Evolutionary conservation across 2,113 vertebrate species (phyloP).

Genomic region (Sorex fumeus): DNA sequence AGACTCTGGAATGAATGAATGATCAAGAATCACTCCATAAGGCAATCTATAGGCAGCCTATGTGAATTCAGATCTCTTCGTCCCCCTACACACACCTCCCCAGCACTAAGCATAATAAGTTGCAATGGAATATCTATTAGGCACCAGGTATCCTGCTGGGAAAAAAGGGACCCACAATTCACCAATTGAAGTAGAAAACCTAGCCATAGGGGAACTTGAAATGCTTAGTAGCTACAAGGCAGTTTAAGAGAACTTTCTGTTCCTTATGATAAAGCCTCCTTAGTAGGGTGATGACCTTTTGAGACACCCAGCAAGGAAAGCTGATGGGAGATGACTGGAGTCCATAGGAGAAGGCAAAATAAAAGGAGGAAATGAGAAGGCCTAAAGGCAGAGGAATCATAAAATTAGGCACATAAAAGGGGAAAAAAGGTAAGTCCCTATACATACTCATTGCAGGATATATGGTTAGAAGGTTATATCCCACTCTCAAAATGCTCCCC

Average conservation of each 20-base stretch:
- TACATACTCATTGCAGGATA: rapidly evolving
- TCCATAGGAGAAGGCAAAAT: background rate
- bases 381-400: background rate
- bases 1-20: background rate
- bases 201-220: background rate
- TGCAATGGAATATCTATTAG: background rate
- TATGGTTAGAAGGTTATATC: background rate
- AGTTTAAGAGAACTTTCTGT: background rate
- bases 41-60: background rate
- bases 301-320: background rate
- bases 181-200: background rate
- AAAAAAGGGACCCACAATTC: background rate
- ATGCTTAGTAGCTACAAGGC: background rate
- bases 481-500: background rate
- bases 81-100: background rate
- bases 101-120: background rate
- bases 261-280: background rate
- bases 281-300: background rate
- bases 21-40: background rate
- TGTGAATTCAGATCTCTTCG: background rate
- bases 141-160: background rate
- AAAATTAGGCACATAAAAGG: background rate
- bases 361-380: background rate
- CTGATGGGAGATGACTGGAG: background rate
- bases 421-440: background rate